Evolutionary conservation across 2,797 vertebrate genomes (phyloP), one percentile per base, ranked within the genome.

Genomic region (Arctocebus calabarensis): DNA sequence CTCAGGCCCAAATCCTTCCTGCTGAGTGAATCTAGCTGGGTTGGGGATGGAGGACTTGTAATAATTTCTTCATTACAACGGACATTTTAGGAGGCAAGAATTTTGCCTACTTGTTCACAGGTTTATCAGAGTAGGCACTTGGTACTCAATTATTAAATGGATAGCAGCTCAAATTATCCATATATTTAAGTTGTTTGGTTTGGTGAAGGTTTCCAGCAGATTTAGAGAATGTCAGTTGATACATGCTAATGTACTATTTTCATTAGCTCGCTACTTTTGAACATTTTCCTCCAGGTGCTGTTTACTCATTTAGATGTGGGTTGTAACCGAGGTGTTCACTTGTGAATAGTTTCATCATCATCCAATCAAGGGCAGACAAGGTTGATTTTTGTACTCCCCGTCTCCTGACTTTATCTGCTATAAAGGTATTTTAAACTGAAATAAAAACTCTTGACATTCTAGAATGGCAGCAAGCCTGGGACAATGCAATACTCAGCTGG

Each of bases 341-440:
- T 83, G n/a, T 52, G 27, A 59, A 64, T 23, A 88, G 73, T 16
- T 27, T 82, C 61, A 66, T 29, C 34, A 17, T 22, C 14, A 73
- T 27, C 11, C 20, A 20, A 2, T 14, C 29, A 73, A 85, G n/a
- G 48, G 57, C 66, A 90, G 87, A 94, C 19, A 84, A 77, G 20
- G 29, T 3, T 61, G 77, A 62, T 7, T 84, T 84, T 52, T 78
- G 27, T 73, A 73, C 40, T 68, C 40, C 32, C 19, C 19, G 87
- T 37, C 7, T n/a, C 52, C 68, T 37, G 37, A 12, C 20, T 81
- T 74, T n/a, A 73, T 34, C 25, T 74, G 25, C 34, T 83, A 48
- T 86, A 81, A 89, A 37, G 14, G 7, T 37, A 75, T 86, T 59
- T 83, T 88, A 96, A 92, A 84, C 22, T 55, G 61, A 85, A 62